Evolutionary conservation across 2,797 vertebrate species (phyloP), one percentile per base, ranked within the genome.

Genomic region (Sebastes glaucus): DNA sequence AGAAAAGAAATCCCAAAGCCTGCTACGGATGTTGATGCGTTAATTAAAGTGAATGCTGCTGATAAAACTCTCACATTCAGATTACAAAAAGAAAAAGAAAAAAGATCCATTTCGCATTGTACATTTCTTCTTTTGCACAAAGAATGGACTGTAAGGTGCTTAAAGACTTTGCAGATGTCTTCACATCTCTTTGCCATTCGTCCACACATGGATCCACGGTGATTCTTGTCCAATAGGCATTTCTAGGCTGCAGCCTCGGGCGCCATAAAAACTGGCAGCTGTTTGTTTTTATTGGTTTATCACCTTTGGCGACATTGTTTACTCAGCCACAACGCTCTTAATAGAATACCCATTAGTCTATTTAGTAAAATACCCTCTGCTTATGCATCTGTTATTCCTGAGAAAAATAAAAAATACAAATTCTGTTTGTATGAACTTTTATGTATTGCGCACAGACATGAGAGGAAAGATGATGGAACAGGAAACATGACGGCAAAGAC

Each of bases 1-100:
- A 87, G 83, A 92, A 72, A 84, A 46, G 70, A 90, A 90, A 83
- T 89, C 88, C 88, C 84, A 79, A 78, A 92, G 88, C 87, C 84
- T 85, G 84, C 74, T 75, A 73, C 52, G 61, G 81, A 83, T 92
- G 87, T 87, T 85, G 90, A 87, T 89, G 70, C 67, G 42, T 91
- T 92, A 92, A 76, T 85, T 83, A 77, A 88, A 85, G 77, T 74
- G 67, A 82, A 82, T 69, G 57, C 46, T 23, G 5, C 78, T 81
- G 78, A 86, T 92, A 85, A 86, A 88, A 90, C 69, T 86, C 68
- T 72, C 66, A 84, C 79, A 88, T 74, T 87, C 85, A 86, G 87
- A 93, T 92, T 91, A 89, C 77, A 83, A 56, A 87, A 80, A 66
- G 69, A 77, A 76, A 22, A 16, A 38, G 42, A 76, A 57, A 71